Evolutionary conservation across 2,888 invertebrate species (phyloP), one percentile per base, ranked within the genome.

Genomic region (Hybos culiciformis): DNA sequence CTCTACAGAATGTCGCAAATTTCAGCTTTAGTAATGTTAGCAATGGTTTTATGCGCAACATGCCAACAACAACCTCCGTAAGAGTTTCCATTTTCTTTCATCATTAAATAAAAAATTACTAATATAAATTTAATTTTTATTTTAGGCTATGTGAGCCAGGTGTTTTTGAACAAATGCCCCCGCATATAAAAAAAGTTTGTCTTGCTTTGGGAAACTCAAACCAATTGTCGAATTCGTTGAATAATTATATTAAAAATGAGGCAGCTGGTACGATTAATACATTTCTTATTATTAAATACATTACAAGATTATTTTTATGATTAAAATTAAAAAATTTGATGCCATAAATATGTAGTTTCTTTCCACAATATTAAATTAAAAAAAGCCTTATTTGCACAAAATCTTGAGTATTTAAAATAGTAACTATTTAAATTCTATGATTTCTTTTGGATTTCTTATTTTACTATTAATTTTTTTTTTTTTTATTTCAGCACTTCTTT

Each of bases 111-210:
- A n/a, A n/a, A n/a, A n/a, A n/a, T n/a, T n/a, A n/a, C n/a, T n/a
- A n/a, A n/a, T n/a, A n/a, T n/a, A n/a, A n/a, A n/a, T n/a, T n/a
- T n/a, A n/a, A n/a, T n/a, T n/a, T n/a, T n/a, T n/a, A n/a, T n/a
- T n/a, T n/a, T n/a, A n/a, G n/a, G n/a, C 69, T 74, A 37, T 77
- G 76, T 59, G 72, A 69, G 56, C 71, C 73, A 8, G 71, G 70
- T 38, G 60, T 71, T 39, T 52, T 75, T 33, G 72, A 75, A 46
- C 73, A 73, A 47, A 69, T 75, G 54, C 74, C 76, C 15, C 67
- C 68, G 14, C 70, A 72, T 58, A 70, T 76, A 49, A 69, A 72
- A 45, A 64, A 66, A 50, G 71, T 77, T 24, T 77, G 77, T 59
- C 59, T 66, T 44, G 74, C 74, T 8, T 62, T 77, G 32, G 63